Evolutionary conservation across 2,113 vertebrate genomes (phyloP).

Genomic region (Aplodontia rufa): DNA sequence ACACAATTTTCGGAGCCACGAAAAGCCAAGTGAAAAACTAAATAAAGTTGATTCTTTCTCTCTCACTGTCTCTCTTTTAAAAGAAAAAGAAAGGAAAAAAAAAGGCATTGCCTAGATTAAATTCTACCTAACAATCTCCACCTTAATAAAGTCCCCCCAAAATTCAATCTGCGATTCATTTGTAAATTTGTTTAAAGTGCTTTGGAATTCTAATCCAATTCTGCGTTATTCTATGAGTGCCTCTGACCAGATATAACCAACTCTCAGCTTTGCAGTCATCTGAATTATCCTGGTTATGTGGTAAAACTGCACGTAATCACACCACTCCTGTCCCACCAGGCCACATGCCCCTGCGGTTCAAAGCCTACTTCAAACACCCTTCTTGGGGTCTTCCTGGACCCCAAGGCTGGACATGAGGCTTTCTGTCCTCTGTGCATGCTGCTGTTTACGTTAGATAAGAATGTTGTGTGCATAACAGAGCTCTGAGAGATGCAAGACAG

Average conservation of each 20-base stretch:
- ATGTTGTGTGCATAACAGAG: not conserved
- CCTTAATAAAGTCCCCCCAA: not conserved
- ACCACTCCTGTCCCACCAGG: too few species aligned
- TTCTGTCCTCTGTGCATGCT: not conserved
- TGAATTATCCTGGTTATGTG: not conserved
- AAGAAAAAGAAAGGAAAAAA: too few species aligned
- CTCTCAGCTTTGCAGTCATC: not conserved
- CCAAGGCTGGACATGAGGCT: not conserved
- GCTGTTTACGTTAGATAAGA: not conserved
- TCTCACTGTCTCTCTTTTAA: too few species aligned
- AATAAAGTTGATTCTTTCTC: too few species aligned
- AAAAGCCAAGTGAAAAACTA: too few species aligned
- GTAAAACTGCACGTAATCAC: not conserved
- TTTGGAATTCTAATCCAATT: not conserved
- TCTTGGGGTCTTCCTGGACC: not conserved
- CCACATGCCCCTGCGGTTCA: not conserved
- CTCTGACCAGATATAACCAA: not conserved
- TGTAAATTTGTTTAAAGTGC: not conserved
- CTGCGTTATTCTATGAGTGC: not conserved
- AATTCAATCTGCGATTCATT: not conserved
- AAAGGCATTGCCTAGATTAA: too few species aligned
- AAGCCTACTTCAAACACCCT: not conserved
- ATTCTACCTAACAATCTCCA: too few species aligned
- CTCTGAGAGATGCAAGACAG: fast-evolving
- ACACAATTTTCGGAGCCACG: too few species aligned